Evolutionary conservation across 2,113 vertebrate genomes (phyloP), one percentile per base, ranked within the genome.

Genomic region (Macaca fascicularis): DNA sequence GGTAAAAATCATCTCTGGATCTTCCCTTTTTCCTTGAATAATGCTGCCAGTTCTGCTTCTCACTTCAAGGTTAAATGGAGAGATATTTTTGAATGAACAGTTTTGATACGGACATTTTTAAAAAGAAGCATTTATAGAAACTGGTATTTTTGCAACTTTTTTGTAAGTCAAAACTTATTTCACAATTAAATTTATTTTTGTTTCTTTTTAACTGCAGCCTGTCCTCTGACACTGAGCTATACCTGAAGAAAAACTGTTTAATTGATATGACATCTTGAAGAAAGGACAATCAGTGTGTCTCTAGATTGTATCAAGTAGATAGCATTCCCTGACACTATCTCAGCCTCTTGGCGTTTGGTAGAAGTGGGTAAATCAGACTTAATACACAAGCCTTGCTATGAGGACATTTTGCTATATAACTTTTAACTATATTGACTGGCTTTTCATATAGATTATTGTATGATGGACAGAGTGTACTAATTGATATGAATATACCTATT

Each of bases 141-240:
- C 74, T 89, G 59, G 12, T 91, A 52, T 93, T 93, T 94, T 88
- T 72, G 22, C 22, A 90, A 30, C 27, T 61, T 38, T 85, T 86
- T 90, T 88, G 1, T 67, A 84, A 79, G 27, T 91, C 35, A 88
- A 52, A 83, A 95, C 69, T 81, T 78, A 83, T 48, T 96, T 93
- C 35, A 76, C 17, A 95, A 32, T 45, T 57, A 48, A 40, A 75
- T 3, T 67, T 5, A 14, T 57, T 32, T 79, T 55, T 75, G 22
- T 90, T 64, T 43, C 38, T 11, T 94, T 89, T 82, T 67, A 92
- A 35, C 32, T 85, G 55, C 3, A 90, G 17, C 1, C 17, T 87
- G 2, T 32, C 7, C 22, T 55, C 4, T 89, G 78, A 69, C 17
- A 69, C 38, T 96, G 40, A 76, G 35, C 17, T 91, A 40, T 79